Evolutionary conservation across 1,140 invertebrate species (phyloP), one percentile per base, ranked within the genome.

Genomic region (Goniozus legneri): DNA sequence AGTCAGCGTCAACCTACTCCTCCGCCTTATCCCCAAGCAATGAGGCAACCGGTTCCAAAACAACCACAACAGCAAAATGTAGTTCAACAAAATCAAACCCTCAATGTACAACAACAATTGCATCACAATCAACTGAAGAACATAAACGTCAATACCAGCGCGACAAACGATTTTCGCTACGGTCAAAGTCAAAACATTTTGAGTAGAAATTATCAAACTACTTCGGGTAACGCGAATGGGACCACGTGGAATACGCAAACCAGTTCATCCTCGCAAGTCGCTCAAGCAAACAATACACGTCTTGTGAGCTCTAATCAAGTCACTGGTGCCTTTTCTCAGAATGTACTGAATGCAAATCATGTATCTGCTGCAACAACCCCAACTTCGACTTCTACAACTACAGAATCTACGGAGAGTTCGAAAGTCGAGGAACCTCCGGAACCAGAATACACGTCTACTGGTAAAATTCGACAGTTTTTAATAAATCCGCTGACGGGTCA

Each of bases 401-500:
- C 45, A 8, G 58, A 58, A 31, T 30, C 36, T 3, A 32, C 42
- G 8, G 62, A 66, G 35, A 46, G 49, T 38, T 48, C 44, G 13
- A 58, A 65, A 27, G 47, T 50, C 21, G 50, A 64, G 46, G 51
- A 67, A 6, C 41, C 62, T 2, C 62, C 60, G 3, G 67, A 73
- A 30, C 69, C 67, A 0, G 72, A 73, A 12, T 76, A 71, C 24
- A 80, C 79, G 3, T 77, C 76, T 3, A 68, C 71, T 13, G 79
- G 79, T 1, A 82, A 84, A 56, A 79, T 82, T 43, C 77, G 84
- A 35, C 85, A 88, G 61, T 88, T 88, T 76, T 80, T 93, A 2
- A 89, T 93, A 22, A 95, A 93, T 77, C 91, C 91, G 3, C 78
- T 91, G 50, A 92, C 91, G 3, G 91, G 91, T 10, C 83, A 89